Base-by-base conservation (phyloP, 1,140 invertebrate genomes). In the Ctenoplectra terminalis region DNA sequence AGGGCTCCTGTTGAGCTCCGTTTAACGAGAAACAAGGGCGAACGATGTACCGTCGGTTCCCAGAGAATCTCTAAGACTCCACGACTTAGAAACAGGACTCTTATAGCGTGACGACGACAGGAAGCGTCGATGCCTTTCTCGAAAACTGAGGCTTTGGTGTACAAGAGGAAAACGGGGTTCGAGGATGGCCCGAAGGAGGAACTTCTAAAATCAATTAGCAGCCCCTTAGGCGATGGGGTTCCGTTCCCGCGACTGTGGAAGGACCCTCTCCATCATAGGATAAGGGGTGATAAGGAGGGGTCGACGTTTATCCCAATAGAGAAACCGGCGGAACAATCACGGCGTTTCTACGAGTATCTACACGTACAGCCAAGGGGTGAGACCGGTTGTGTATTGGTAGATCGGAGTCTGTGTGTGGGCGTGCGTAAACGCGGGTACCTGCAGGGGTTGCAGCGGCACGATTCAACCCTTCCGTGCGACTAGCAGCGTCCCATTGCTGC, bases 151-250 rank as follows among this genome's bases (percentile, higher is more conserved):
- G 23, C 58, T 23, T 37, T 50, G 48, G 40, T 11, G 48, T 43
- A 43, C 31, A 60, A 66, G 63, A 74, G 71, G 63, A 56, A 63
- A 69, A 29, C 60, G 56, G 43, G 29, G 15, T 40, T 8, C 26
- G 40, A 52, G 64, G 71, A 69, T 54, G 74, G 78, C 80, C 84
- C 82, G 71, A 77, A 78, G 84, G 71, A 88, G 87, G 79, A 89
- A 89, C 87, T 89, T 88, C 87, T 87, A 88, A 89, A 89, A 89
- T 89, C 87, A 89, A 89, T 89, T 89, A 89, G 87, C 87, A 89
- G 84, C 87, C 87, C 87, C 87, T 89, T 87, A 87, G 87, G 87
- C 87, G 31, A 82, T 87, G 84, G 87, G 84, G 87, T 78, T 87
- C 83, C 83, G 80, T 82, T 88, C 75, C 82, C 83, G 85, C 83